Conservation (phyloP, 1,140 invertebrate species). For the Chrysoperla carnea region DNA sequence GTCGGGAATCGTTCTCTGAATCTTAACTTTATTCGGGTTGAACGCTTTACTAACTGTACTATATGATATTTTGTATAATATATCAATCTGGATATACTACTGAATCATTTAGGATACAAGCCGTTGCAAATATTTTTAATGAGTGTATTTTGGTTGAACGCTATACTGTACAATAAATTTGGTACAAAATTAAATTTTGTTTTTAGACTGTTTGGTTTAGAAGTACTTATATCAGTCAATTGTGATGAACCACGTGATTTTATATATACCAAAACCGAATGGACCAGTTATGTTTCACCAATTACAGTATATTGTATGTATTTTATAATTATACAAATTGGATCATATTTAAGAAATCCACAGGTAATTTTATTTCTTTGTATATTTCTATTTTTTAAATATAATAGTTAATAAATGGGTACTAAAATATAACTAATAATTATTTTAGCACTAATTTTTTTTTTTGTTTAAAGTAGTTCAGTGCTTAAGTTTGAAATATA, state of each 20-base stretch:
- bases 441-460: constrained; percentile 4
- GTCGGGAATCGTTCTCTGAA: too few species aligned
- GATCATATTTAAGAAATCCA: constrained; percentile 44
- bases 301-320: constrained; percentile 56
- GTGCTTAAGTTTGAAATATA: constrained; percentile 2
- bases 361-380: constrained; percentile 29
- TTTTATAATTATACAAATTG: constrained; percentile 50
- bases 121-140: too few species aligned
- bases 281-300: constrained; percentile 57
- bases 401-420: background rate
- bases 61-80: too few species aligned
- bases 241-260: constrained; percentile 44
- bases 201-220: constrained; percentile 47
- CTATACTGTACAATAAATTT: too few species aligned
- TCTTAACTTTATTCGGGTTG: too few species aligned
- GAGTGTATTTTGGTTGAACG: too few species aligned
- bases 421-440: constrained; percentile 2
- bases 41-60: too few species aligned
- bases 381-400: background rate
- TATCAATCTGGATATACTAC: too few species aligned
- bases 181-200: too few species aligned
- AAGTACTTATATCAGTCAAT: constrained; percentile 27
- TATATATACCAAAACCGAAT: constrained; percentile 33
- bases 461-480: constrained; percentile 12
- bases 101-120: too few species aligned